Percentiles rank a stretch among this genome's conserved stretches.
Conservation (phyloP, 2,113 vertebrate genomes). For the Trogon surrucura region DNA sequence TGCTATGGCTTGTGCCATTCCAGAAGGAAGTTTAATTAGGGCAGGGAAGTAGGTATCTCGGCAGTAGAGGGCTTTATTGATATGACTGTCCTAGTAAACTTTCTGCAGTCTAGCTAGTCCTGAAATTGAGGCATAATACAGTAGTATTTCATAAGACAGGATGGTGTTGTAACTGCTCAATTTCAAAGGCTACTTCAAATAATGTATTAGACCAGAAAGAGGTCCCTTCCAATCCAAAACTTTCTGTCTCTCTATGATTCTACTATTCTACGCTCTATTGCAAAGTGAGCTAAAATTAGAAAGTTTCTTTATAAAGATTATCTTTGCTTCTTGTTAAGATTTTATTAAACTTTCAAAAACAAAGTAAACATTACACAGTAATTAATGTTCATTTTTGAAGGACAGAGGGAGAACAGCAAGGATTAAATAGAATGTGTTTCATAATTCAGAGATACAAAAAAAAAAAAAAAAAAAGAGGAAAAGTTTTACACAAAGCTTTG, state of each 20-base stretch:
- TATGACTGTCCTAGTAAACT: background rate
- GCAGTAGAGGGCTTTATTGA: background rate
- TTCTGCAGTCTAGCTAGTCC: background rate
- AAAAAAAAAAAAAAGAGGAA: background rate
- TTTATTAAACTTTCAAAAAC: background rate
- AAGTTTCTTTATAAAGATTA: background rate
- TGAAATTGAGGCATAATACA: background rate
- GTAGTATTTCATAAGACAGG: background rate
- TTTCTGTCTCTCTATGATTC: too few relatives aligned
- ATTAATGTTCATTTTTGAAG: background rate
- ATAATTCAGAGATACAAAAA: background rate
- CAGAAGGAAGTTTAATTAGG: background rate
- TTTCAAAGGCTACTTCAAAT: background rate
- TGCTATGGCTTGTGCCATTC: background rate
- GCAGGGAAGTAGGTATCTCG: background rate
- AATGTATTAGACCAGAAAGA: background rate
- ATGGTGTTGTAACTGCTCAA: background rate
- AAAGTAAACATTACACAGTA: background rate
- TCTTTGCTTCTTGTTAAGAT: background rate
- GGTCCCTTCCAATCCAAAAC: too few relatives aligned
- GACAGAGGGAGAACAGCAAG: background rate
- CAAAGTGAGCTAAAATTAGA: background rate
- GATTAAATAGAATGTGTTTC: background rate
- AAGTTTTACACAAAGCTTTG: background rate
- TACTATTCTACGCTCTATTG: background rate